Percentiles rank a stretch among this genome's conserved stretches.
Evolutionary conservation across 2,797 vertebrate genomes (phyloP).

Genomic region (Oreortyx pictus): DNA sequence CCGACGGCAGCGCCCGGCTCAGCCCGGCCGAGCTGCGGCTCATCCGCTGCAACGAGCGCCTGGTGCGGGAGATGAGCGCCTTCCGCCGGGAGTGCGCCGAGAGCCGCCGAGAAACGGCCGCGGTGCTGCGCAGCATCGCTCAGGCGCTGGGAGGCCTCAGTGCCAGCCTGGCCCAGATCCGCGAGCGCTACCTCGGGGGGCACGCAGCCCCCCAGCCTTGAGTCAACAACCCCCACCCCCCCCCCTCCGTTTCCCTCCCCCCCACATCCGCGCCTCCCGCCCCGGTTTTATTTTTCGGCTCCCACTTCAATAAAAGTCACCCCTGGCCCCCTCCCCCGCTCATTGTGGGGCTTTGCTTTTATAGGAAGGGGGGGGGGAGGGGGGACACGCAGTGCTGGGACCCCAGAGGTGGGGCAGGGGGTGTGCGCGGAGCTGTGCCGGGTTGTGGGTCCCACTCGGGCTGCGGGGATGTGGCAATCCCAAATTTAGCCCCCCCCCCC

Average conservation of each 20-base stretch:
- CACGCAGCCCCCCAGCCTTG: not conserved
- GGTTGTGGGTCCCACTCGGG: too few species aligned
- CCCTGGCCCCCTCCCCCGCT: not conserved
- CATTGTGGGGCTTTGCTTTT: too few species aligned
- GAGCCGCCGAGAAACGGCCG: constrained; percentile 13
- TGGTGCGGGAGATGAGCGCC: constrained; percentile 54
- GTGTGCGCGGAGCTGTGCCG: too few species aligned
- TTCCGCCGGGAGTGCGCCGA: constrained; percentile 37
- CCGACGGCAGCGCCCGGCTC: not conserved
- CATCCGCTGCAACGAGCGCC: constrained; percentile 5
- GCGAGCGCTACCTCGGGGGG: constrained; percentile 50
- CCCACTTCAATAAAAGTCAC: not conserved
- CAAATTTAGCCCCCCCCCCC: not conserved
- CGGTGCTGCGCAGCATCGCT: constrained; percentile 9
- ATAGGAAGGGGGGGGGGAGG: not conserved
- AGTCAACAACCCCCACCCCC: not conserved
- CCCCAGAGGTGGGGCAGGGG: not conserved
- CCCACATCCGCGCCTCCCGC: not conserved
- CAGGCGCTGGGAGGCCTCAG: not conserved
- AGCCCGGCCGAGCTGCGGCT: not conserved
- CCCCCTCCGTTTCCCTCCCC: not conserved
- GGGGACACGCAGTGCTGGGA: not conserved
- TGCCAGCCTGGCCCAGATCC: constrained; percentile 23
- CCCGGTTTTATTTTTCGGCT: not conserved
- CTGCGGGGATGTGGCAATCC: not conserved